Evolutionary conservation across 2,888 invertebrate genomes (phyloP), one percentile per base, ranked within the genome.

Genomic region (Eueremaeus valkanovi): DNA sequence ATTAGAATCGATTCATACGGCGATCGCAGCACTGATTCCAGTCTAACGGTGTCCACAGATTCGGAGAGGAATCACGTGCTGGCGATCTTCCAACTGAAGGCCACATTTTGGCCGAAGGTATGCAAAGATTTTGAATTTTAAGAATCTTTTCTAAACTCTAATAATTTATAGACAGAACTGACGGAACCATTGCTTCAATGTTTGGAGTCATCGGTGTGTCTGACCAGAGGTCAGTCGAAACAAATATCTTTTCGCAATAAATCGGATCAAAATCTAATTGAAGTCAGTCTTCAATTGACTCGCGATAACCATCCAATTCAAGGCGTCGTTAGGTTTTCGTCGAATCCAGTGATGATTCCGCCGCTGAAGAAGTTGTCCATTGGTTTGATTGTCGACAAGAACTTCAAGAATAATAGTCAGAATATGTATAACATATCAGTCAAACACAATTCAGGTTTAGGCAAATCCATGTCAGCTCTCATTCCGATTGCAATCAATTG

Each of bases 161-260:
- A n/a, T 6, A 51, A n/a, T 51, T 51, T 51, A 6, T n/a, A 51
- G 51, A 51, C 9, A 51, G 6, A 11, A 51, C 6, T 51, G 51
- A 51, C 18, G 9, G 11, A 51, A 51, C 51, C 9, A 13, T 13
- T 21, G n/a, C 51, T 51, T 51, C 51, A 51, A n/a, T 51, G 51
- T n/a, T 51, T n/a, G n/a, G 11, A 51, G n/a, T 13, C 51, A n/a
- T 13, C 11, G 9, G 21, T 51, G 6, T 51, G 18, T 13, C 51
- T 51, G 11, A 51, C 51, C 9, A 8, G 18, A n/a, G n/a, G n/a
- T n/a, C 16, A 51, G n/a, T 66, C 24, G 66, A 33, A 36, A 31
- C 9, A 9, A 66, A 66, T 66, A 13, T 5, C 9, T 66, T 66
- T 66, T 36, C 66, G 66, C 16, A 66, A 66, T 24, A 66, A 66